Evolutionary conservation across 2,113 vertebrate genomes (phyloP).

Genomic region (Onychorhynchus coronatus): DNA sequence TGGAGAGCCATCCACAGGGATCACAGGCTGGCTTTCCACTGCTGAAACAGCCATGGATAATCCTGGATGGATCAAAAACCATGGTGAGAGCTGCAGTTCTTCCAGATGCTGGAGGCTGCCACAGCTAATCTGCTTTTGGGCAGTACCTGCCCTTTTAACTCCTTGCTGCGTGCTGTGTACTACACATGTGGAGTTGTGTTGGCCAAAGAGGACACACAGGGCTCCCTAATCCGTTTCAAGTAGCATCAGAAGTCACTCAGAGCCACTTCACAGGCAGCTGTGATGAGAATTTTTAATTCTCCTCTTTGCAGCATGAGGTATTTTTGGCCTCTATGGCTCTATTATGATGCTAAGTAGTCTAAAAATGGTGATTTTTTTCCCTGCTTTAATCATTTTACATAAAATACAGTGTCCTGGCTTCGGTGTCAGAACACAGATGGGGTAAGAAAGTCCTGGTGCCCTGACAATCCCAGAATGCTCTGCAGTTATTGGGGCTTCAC

Average conservation of each 20-base stretch:
- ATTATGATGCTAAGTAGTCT: not conserved
- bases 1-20: conserved; percentile 12
- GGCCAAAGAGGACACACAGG: not conserved
- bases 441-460: not conserved
- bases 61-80: not conserved
- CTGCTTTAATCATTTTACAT: not conserved
- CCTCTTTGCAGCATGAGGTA: not conserved
- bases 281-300: not conserved
- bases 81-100: fast-evolving
- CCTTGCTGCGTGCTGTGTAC: not conserved
- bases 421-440: not conserved
- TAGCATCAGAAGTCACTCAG: not conserved
- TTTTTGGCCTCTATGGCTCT: not conserved
- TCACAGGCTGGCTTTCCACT: not conserved
- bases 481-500: not conserved
- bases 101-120: not conserved
- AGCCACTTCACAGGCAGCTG: not conserved
- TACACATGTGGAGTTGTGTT: fast-evolving
- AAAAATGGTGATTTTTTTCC: not conserved
- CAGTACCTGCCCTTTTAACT: not conserved
- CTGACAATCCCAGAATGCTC: not conserved
- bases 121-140: not conserved
- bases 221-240: not conserved
- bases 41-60: not conserved
- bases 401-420: not conserved